These are phyloP conservation scores for Drosophila fulvimacula DNA, from an alignment of 2,888 invertebrate species.

Conservation along the genomic window DNA sequence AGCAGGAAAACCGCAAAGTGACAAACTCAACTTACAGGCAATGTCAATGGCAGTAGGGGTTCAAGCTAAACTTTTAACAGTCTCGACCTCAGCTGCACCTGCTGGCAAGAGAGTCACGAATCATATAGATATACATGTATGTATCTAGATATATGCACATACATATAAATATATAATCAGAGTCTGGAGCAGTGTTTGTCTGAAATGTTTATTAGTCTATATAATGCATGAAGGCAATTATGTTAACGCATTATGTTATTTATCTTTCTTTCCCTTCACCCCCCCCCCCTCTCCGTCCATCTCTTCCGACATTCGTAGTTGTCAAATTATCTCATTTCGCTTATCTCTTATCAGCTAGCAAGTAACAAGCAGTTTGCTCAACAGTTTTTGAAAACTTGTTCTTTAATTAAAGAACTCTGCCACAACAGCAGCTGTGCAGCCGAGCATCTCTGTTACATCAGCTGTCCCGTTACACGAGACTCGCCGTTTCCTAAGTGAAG, in stretches of 20 bases:
- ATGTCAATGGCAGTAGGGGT: slow-evolving; percentile 26
- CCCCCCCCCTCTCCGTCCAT: neutral
- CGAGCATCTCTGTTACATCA: slow-evolving; percentile 11
- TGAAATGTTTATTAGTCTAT: slow-evolving; percentile 43
- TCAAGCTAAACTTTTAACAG: slow-evolving; percentile 26
- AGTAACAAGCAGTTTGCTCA: slow-evolving; percentile 7
- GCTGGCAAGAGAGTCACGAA: slow-evolving; percentile 61
- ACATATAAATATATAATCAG: slow-evolving; percentile 18
- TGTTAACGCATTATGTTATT: slow-evolving; percentile 5
- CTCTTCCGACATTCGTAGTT: no score
- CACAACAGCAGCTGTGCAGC: slow-evolving; percentile 2
- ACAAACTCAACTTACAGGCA: slow-evolving; percentile 12
- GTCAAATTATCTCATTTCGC: slow-evolving; percentile 16
- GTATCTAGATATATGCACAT: slow-evolving; percentile 5
- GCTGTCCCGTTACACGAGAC: neutral
- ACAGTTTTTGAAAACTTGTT: neutral
- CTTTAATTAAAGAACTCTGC: slow-evolving; percentile 3
- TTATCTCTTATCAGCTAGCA: slow-evolving; percentile 32
- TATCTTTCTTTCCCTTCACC: neutral
- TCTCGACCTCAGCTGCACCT: slow-evolving; percentile 55
- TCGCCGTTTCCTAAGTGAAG: slow-evolving; percentile 19
- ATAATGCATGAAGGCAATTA: slow-evolving; percentile 9
- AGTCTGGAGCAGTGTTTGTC: slow-evolving; percentile 41
- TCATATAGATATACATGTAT: slow-evolving; percentile 9
- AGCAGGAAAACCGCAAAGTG: slow-evolving; percentile 30